Conservation (phyloP, 2,888 invertebrate genomes). For the Corbicula japonica region DNA sequence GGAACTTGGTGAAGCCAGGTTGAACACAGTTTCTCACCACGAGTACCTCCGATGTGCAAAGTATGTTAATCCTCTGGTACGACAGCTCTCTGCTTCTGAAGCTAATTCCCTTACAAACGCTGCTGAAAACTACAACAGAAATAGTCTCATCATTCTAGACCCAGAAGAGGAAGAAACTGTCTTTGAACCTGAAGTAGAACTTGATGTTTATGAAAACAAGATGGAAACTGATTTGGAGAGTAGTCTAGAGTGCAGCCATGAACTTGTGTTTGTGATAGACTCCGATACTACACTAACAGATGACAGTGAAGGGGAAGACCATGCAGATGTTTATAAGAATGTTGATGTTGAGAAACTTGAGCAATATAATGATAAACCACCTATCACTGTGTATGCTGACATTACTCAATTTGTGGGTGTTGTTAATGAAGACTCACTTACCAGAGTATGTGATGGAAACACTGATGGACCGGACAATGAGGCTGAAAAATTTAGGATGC, state of each 20-base stretch:
- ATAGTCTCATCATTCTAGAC: constrained; percentile 43
- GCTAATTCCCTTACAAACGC: neutral
- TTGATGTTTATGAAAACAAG: constrained; percentile 51
- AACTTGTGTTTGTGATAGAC: constrained; percentile 9
- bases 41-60: constrained; percentile 60
- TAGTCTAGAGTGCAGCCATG: constrained; percentile 28
- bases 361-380: neutral
- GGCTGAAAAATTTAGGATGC: too few species aligned
- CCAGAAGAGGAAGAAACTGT: constrained; percentile 24
- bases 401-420: too few species aligned
- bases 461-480: too few species aligned
- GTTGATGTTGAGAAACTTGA: neutral
- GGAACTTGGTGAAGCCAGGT: constrained; percentile 49
- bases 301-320: neutral
- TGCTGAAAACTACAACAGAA: constrained; percentile 21
- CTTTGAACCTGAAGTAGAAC: constrained; percentile 6
- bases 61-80: constrained; percentile 49
- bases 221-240: constrained; percentile 49
- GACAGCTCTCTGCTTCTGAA: constrained; percentile 37
- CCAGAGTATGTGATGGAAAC: too few species aligned
- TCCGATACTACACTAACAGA: constrained; percentile 30
- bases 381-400: too few species aligned
- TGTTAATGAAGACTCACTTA: too few species aligned
- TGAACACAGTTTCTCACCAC: constrained; percentile 61
- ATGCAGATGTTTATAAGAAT: neutral